A percentile compares a stretch with the other conserved stretches of the same genome.
phyloP scores from a whole-genome alignment of 1,140 invertebrate genomes.

The Danaus plexippus region DNA sequence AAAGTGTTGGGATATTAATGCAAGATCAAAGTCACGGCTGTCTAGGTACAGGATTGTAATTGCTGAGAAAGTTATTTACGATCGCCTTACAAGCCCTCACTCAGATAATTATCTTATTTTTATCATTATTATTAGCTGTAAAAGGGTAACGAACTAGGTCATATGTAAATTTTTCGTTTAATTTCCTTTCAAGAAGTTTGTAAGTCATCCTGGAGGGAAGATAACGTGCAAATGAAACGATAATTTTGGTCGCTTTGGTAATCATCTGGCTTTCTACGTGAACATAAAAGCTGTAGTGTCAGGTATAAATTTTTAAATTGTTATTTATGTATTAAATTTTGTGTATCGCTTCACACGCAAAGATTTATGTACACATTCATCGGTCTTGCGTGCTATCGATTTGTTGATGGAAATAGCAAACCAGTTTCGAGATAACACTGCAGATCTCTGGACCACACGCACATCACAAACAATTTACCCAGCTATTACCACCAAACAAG shows the following conservation, averaged over 20 bases:
- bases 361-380: no score
- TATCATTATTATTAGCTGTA: conserved; percentile 30
- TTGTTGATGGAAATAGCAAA: no score
- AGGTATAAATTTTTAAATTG: neutral
- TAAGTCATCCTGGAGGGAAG: conserved; percentile 2
- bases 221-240: conserved; percentile 8
- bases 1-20: conserved; percentile 58
- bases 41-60: conserved; percentile 29
- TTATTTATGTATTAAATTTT: conserved; percentile 1
- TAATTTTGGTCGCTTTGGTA: conserved; percentile 12
- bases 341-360: neutral
- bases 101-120: conserved; percentile 37
- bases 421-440: no score
- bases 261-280: conserved; percentile 13
- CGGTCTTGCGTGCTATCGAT: no score
- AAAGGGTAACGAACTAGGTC: conserved; percentile 20
- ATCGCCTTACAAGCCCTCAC: conserved; percentile 24
- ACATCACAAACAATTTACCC: no score
- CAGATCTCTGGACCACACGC: no score
- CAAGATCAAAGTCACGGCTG: conserved; percentile 33
- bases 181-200: conserved; percentile 18
- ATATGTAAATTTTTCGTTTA: conserved; percentile 32
- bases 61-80: conserved; percentile 53
- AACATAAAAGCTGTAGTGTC: neutral
- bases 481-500: no score